Base-by-base conservation (phyloP, 2,113 vertebrate genomes). In the Takifugu flavidus region DNA sequence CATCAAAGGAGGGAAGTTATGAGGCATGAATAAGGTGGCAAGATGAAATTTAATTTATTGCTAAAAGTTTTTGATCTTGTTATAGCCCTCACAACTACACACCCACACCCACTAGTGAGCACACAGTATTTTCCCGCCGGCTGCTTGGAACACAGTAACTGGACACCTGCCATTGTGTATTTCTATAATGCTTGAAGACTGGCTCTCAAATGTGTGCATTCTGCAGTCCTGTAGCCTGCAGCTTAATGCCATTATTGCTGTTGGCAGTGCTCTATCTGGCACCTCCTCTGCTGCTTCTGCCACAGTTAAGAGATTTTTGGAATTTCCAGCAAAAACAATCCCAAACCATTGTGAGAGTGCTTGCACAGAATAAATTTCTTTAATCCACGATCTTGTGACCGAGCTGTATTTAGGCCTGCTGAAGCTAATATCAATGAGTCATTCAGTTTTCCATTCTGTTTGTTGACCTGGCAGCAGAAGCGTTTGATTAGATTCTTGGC, bases 201-300 rank as follows among this genome's bases (percentile, higher is more conserved):
- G 65, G 70, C 72, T 75, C 26, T 78, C 70, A 72, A 76, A 75
- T 55, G 71, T 70, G 59, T 79, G 79, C 66, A 63, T 58, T 65
- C 83, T 83, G 81, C 79, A 83, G 82, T 83, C 69, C 80, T 77
- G 84, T 46, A 80, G 80, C 72, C 68, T 14, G 47, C 59, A 78
- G 74, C 59, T 68, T 86, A 83, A 86, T 87, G 66, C 75, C 79
- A 82, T 84, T 84, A 80, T 65, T 65, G 49, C 70, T 70, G 65
- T 72, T 82, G 84, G 80, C 74, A 34, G 53, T 67, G 62, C 77
- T 61, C 26, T 67, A 28, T 56, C 66, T 80, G 83, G 80, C 82
- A 79, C 53, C 72, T 65, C 67, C 51, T 43, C 56, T 4, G 61
- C 72, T 71, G 76, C 80, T 85, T 77, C 74, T 43, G 4, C 77